Percentiles rank a stretch among this genome's conserved stretches.
These are phyloP conservation scores for Ecdyonurus torrentis DNA, from an alignment of 2,888 invertebrate species.

Conservation along the genomic window DNA sequence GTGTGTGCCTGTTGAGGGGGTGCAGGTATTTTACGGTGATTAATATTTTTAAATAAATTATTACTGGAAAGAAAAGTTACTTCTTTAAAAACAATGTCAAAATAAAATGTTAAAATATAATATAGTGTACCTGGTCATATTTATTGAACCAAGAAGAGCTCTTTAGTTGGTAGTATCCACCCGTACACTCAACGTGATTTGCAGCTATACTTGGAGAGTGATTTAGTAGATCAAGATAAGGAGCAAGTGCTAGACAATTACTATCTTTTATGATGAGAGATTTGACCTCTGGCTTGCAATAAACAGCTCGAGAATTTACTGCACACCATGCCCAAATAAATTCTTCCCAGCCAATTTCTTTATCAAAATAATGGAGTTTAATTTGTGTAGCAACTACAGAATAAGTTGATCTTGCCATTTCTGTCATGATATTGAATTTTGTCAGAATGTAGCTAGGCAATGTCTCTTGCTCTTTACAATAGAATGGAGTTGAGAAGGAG, in stretches of 20 bases:
- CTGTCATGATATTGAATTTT: conserved; percentile 33
- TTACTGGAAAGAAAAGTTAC: too few species aligned
- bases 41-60: too few species aligned
- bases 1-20: too few species aligned
- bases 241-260: conserved; percentile 51
- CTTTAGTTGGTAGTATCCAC: not conserved
- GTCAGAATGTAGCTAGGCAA: conserved; percentile 39
- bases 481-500: conserved; percentile 48
- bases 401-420: conserved; percentile 25
- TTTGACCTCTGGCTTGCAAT: conserved; percentile 39
- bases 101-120: too few species aligned
- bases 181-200: not conserved
- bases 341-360: conserved; percentile 23
- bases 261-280: conserved; percentile 24
- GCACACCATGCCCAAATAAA: conserved; percentile 71
- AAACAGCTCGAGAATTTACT: conserved; percentile 74
- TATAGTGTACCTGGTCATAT: not conserved
- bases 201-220: conserved; percentile 36
- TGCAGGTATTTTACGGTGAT: too few species aligned
- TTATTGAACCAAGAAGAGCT: not conserved
- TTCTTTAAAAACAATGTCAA: too few species aligned
- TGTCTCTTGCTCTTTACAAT: conserved; percentile 39
- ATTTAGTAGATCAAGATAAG: conserved; percentile 80
- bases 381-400: not conserved
- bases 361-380: too few species aligned